Percentiles rank a stretch among this genome's conserved stretches.
Conservation (phyloP, 2,888 invertebrate genomes). For the Tuta absoluta region DNA sequence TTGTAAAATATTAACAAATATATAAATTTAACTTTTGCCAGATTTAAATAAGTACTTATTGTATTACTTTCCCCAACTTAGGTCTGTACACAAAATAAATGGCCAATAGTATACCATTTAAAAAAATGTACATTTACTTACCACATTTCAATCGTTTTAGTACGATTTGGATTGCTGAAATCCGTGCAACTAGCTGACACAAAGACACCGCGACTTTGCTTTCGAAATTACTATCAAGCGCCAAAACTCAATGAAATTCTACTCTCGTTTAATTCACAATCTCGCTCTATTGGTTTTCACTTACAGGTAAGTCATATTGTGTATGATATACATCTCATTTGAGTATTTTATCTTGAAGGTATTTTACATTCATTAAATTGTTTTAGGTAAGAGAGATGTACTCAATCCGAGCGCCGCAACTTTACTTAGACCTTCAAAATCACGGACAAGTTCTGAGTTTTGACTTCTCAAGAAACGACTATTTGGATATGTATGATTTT, state of each 20-base stretch:
- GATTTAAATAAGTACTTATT: no score
- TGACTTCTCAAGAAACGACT: not conserved
- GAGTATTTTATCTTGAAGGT: no score
- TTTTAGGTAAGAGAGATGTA: not conserved
- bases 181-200: not conserved
- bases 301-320: not conserved
- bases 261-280: not conserved
- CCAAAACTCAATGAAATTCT: not conserved
- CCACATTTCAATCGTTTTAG: not conserved
- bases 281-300: not conserved
- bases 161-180: not conserved
- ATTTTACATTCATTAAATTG: not conserved
- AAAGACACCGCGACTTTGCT: not conserved
- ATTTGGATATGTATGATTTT: conserved; percentile 4
- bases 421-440: not conserved
- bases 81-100: no score
- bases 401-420: not conserved
- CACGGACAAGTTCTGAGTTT: conserved; percentile 11
- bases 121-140: no score
- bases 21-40: no score
- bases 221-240: not conserved
- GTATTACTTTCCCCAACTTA: no score
- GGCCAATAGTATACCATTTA: no score
- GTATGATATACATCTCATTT: not conserved
- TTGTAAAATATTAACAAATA: no score